A percentile compares a stretch with the other conserved stretches of the same genome.
These are phyloP conservation scores for Caradrina kadenii DNA, from an alignment of 2,888 invertebrate species.

Conservation along the genomic window DNA sequence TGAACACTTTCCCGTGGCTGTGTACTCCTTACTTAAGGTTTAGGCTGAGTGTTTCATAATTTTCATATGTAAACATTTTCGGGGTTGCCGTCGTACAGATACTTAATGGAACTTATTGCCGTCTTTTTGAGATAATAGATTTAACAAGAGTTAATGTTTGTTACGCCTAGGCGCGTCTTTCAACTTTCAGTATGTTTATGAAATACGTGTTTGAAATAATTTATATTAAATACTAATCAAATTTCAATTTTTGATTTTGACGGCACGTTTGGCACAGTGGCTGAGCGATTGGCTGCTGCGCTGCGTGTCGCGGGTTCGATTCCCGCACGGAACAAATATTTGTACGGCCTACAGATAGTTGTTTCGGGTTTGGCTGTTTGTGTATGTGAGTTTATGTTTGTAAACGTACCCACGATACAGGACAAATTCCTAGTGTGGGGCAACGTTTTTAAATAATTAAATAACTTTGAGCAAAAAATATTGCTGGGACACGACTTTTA, in stretches of 20 bases:
- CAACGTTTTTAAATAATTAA: conserved; percentile 21
- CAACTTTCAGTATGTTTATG: conserved; percentile 11
- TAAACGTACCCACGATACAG: no score
- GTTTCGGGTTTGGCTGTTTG: no score
- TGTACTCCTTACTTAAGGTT: conserved; percentile 63
- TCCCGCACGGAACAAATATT: no score
- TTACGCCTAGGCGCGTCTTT: neutral
- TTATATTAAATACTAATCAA: no score
- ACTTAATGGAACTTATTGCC: conserved; percentile 38
- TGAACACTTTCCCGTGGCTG: conserved; percentile 72
- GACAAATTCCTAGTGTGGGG: no score
- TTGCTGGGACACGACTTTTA: no score
- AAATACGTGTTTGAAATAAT: conserved; percentile 24
- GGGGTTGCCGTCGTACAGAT: conserved; percentile 12
- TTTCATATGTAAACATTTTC: conserved; percentile 72
- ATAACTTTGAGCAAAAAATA: conserved; percentile 1
- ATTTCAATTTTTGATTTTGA: no score
- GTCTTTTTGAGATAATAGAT: conserved; percentile 10
- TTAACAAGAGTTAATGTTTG: conserved; percentile 22
- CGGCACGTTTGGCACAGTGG: no score
- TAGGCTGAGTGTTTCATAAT: conserved; percentile 68
- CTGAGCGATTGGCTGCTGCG: no score
- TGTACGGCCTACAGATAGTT: no score
- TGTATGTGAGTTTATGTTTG: no score
- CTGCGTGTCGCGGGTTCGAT: no score